Base-by-base conservation (phyloP, 2,797 vertebrate species). In the Sus cebifrons region DNA sequence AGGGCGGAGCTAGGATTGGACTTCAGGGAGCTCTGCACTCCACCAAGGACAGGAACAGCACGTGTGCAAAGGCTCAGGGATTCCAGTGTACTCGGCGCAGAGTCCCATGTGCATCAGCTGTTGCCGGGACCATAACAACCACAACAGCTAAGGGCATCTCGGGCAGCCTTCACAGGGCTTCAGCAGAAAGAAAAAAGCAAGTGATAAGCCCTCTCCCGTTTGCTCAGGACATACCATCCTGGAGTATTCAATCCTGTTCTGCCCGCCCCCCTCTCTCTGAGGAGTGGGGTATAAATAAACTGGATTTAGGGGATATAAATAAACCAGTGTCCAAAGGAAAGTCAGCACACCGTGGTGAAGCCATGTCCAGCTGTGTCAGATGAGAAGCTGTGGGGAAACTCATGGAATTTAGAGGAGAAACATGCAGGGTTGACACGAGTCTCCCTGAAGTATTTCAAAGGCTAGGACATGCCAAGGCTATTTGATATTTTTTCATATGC, bases 191-290 rank as follows among this genome's bases (percentile, higher is more conserved):
- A 14, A 29, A 10, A n/a, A 4, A 17, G 54, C 54, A 54, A 18
- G 44, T 2, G 2, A 5, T 11, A 23, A 56, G 13, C 12, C 15
- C 0, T 2, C 3, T n/a, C 18, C 7, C 0, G 0, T 12, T 11
- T 49, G 18, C 32, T 79, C 13, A 25, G 62, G 54, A 56, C 70
- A 3, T 0, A 2, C 44, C 44, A 16, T 0, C 7, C 84, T 1
- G 11, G 21, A 23, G 27, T 1, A 4, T 13, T 29, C 0, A 3
- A 14, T 40, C 64, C 60, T 16, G 12, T 79, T 68, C 71, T 7
- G 0, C 44, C 44, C 32, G 44, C 67, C 5, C 70, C 21, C 2
- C 1, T 1, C 1, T 1, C n/a, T 40, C 15, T 4, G 29, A 62
- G n/a, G 79, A 56, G 15, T n/a, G 49, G 20, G 44, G 40, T 14